A percentile compares a stretch with the other conserved stretches of the same genome.
Evolutionary conservation across 1,140 invertebrate species (phyloP).

Genomic region (Euura lappo): DNA sequence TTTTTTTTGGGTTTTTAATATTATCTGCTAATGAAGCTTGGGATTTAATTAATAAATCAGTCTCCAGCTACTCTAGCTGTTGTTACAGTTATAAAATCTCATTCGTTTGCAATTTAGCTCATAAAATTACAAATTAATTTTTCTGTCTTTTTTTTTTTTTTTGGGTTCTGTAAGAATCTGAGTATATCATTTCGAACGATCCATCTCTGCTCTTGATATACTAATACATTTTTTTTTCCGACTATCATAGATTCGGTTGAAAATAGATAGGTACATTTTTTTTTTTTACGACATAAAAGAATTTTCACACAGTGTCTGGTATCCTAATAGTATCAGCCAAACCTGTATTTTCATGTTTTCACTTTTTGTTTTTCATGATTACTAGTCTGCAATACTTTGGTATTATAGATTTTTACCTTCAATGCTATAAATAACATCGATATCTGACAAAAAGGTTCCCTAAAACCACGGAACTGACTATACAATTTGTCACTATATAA

Average conservation of each 20-base stretch:
- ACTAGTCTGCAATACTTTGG: neutral
- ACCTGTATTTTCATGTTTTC: neutral
- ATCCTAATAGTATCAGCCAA: neutral
- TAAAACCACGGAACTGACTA: neutral
- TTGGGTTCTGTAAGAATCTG: neutral
- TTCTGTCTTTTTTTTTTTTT: no score
- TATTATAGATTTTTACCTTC: neutral
- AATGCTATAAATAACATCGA: conserved; percentile 3
- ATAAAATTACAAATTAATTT: neutral
- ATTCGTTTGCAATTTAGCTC: conserved; percentile 6
- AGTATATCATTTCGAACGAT: neutral
- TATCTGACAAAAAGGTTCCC: neutral
- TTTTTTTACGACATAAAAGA: neutral
- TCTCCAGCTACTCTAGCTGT: conserved; percentile 22
- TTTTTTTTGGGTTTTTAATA: no score
- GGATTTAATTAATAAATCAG: conserved; percentile 18
- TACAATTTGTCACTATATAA: neutral
- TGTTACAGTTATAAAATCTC: conserved; percentile 32
- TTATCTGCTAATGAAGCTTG: conserved; percentile 27
- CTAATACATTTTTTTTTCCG: neutral
- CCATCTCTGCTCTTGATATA: neutral
- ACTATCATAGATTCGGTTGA: neutral
- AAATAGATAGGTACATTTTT: neutral
- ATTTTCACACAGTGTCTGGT: neutral
- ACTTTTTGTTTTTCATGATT: neutral